Evolutionary conservation across 1,140 invertebrate species (phyloP), one percentile per base, ranked within the genome.

Genomic region (Caenorhabditis remanei): DNA sequence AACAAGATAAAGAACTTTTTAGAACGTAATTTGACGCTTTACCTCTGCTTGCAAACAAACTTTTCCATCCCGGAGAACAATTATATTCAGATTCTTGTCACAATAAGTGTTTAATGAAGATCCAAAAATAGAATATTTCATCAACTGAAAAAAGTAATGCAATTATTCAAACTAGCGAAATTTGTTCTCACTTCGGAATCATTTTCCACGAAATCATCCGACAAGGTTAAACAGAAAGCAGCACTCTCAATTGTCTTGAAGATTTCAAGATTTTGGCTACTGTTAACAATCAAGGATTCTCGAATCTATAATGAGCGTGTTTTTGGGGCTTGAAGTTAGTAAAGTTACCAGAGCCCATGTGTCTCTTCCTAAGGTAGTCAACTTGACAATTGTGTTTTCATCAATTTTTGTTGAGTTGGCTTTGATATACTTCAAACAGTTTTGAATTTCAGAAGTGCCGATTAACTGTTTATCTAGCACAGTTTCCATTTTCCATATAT

Each of bases 61-160:
- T 58, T 85, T 65, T 24, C 85, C 85, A 50, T 85, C 65, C 40
- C 13, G 24, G 24, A 85, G 63, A 5, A 75, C 85, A 41, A 56
- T 75, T 8, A 75, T 53, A 14, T 53, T 85, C 4, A 85, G 24
- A 40, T 85, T 85, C 24, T 85, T 85, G n/a, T 85, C 85, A 16
- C 65, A 75, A 24, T 67, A 85, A 4, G 63, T n/a, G 67, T 55
- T 58, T 32, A 24, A 53, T 24, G 85, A 50, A 56, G 63, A 71
- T 19, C 65, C 85, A 32, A 85, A 85, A 6, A 85, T 41, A n/a
- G 85, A 85, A 24, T 85, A 85, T 19, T 55, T 53, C 85, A 85
- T 85, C 0, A 85, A 67, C 85, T 85, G 40, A n/a, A 85, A 61
- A 19, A 32, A 61, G 5, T 13, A 48, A 48, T 46, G 16, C 4